These are phyloP conservation scores for Papilio machaon DNA, from an alignment of 1,140 invertebrate species.

Conservation along the genomic window DNA sequence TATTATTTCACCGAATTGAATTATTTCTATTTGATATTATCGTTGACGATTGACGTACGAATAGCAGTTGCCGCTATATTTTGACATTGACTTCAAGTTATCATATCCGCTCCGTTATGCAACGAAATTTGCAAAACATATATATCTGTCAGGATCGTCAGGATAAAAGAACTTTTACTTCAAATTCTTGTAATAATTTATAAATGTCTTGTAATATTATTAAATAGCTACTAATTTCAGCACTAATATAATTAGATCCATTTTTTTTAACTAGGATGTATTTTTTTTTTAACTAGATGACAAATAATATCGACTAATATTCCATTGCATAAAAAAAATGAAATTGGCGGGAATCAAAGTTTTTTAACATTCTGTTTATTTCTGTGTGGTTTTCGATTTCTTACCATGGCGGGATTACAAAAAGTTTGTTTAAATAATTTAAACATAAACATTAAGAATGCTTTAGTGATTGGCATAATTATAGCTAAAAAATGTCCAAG, in stretches of 20 bases:
- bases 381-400: not conserved
- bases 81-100: not conserved
- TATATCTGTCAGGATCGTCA: too few species aligned
- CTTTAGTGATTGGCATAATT: too few species aligned
- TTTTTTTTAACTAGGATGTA: not conserved
- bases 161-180: too few species aligned
- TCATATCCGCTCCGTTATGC: not conserved
- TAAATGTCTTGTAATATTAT: too few species aligned
- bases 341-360: not conserved
- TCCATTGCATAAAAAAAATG: not conserved
- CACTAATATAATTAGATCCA: not conserved
- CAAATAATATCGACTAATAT: not conserved
- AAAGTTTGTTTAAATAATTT: too few species aligned
- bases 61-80: not conserved
- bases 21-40: not conserved
- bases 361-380: not conserved
- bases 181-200: too few species aligned
- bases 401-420: conserved; percentile 76
- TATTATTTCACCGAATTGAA: not conserved
- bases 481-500: too few species aligned
- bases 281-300: too few species aligned
- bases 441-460: too few species aligned
- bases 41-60: not conserved
- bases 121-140: not conserved
- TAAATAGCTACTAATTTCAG: too few species aligned